A percentile compares a stretch with the other conserved stretches of the same genome.
These are phyloP conservation scores for Neotoxoptera formosana DNA, from an alignment of 1,140 invertebrate species.

Conservation along the genomic window DNA sequence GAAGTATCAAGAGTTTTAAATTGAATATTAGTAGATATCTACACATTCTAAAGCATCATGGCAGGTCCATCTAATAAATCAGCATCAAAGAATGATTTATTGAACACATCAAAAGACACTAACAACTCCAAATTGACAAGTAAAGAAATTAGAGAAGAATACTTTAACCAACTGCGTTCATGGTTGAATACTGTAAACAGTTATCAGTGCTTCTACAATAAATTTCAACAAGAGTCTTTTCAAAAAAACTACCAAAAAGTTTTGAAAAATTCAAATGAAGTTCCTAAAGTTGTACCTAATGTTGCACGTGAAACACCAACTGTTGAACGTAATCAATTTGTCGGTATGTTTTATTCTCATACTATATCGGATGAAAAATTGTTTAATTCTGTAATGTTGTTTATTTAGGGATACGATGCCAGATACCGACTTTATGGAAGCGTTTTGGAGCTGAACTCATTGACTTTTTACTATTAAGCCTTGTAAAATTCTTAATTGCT, in stretches of 20 bases:
- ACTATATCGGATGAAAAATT: neutral
- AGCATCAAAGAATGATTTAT: neutral
- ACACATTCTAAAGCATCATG: neutral
- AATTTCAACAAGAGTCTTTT: neutral
- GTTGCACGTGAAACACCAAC: neutral
- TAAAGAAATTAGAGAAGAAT: slow-evolving; percentile 47
- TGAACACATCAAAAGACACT: neutral
- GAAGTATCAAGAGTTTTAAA: too few relatives aligned
- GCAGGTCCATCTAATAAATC: neutral
- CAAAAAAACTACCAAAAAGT: neutral
- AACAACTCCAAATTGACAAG: neutral
- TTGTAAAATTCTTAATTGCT: slow-evolving; percentile 13
- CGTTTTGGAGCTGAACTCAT: slow-evolving; percentile 40
- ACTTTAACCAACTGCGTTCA: slow-evolving; percentile 1
- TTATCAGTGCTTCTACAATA: slow-evolving; percentile 46
- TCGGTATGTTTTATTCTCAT: neutral
- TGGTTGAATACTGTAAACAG: slow-evolving; percentile 42
- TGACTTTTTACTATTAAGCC: slow-evolving; percentile 29
- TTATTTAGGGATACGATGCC: slow-evolving; percentile 13
- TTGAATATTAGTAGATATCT: too few relatives aligned
- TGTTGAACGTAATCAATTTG: neutral
- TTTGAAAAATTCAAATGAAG: neutral
- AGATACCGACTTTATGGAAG: slow-evolving; percentile 39
- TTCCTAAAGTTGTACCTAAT: neutral
- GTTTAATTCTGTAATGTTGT: neutral